Evolutionary conservation across 2,797 vertebrate species (phyloP).

Genomic region (Gymnoscopelus microlampas): DNA sequence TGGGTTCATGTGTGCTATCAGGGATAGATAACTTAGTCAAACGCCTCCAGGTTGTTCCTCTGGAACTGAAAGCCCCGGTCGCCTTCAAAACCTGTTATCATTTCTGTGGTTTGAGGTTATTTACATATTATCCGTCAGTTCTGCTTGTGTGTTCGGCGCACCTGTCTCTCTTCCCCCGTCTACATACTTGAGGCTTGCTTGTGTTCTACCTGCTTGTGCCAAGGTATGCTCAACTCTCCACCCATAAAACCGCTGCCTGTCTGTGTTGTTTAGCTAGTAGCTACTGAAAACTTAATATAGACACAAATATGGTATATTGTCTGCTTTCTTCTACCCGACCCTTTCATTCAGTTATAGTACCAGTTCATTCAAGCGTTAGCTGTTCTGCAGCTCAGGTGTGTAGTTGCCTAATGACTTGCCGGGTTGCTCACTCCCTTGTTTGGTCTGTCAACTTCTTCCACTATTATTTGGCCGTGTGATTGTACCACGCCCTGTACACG

Average conservation of each 20-base stretch:
- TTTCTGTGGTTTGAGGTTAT: background rate
- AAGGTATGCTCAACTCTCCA: background rate
- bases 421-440: conserved; percentile 53
- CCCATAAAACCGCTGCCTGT: no score
- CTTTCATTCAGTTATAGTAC: conserved; percentile 12
- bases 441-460: conserved; percentile 28
- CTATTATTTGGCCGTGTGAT: conserved; percentile 2
- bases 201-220: background rate
- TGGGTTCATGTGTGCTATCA: background rate
- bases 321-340: background rate
- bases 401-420: background rate
- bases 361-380: background rate
- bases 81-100: no score
- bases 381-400: conserved; percentile 24
- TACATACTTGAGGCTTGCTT: background rate
- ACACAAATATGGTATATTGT: no score
- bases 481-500: conserved; percentile 13
- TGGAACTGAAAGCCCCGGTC: no score
- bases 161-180: background rate
- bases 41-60: no score
- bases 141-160: background rate
- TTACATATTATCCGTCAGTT: background rate
- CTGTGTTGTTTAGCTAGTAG: no score
- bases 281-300: no score
- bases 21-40: no score